Conservation (phyloP, 2,888 invertebrate genomes). For the Drosophila pegasa region DNA sequence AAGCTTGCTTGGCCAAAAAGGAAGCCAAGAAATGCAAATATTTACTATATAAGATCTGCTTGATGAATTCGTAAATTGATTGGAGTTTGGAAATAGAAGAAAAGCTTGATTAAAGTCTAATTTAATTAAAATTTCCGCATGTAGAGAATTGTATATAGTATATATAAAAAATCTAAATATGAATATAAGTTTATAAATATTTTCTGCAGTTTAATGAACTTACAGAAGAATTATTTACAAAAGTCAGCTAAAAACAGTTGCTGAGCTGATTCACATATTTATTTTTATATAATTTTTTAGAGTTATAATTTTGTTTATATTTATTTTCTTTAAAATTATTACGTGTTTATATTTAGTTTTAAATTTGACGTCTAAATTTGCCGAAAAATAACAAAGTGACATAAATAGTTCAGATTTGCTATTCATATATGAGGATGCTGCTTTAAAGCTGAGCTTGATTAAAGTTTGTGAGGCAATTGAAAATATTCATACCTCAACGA, state of each 20-base stretch:
- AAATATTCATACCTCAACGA: no score
- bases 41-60: neutral
- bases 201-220: neutral
- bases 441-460: no score
- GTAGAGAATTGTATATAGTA: no score
- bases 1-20: slow-evolving; percentile 26
- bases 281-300: neutral
- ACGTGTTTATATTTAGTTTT: neutral
- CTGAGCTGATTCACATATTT: slow-evolving; percentile 2
- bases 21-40: slow-evolving; percentile 27
- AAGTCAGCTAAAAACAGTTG: slow-evolving; percentile 3
- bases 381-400: neutral
- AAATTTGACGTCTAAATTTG: neutral
- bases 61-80: no score
- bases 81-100: no score
- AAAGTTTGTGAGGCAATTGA: no score
- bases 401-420: neutral
- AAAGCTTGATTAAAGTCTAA: no score
- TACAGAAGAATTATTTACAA: neutral
- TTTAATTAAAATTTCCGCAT: no score
- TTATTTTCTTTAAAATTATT: neutral
- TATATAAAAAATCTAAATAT: no score
- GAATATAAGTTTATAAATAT: neutral
- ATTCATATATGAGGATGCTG: neutral
- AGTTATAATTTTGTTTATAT: neutral